Evolutionary conservation across 1,140 invertebrate species (phyloP), one percentile per base, ranked within the genome.

Genomic region (Musca vetustissima): DNA sequence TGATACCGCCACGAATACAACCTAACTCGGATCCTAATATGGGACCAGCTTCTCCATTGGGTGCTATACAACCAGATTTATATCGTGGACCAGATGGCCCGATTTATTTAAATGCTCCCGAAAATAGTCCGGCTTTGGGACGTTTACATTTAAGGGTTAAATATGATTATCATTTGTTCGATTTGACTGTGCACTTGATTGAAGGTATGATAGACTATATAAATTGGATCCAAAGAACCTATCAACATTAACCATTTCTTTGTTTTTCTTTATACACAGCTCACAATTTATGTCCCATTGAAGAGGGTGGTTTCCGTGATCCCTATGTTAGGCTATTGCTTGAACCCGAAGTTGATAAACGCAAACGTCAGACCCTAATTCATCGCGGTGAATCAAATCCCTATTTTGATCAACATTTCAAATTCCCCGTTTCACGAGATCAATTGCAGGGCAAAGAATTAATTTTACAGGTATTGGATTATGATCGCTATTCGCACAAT

Each of bases 81-180:
- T 96, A 96, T 82, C 88, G 89, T 15, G 87, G 89, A 74, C 85
- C 87, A 65, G 91, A 92, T 74, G 90, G 89, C 14, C 91, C 91
- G 1, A 82, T 93, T 0, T 90, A 92, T 74, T 86, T 93, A 49
- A 88, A 86, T 57, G 83, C 87, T 32, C 85, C 86, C 21, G 84
- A 86, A 15, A 84, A 85, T 14, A 76, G 79, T 70, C 75, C 79
- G 66, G 88, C 88, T 59, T 85, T 94, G 9, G 93, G 93, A 24
- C 85, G 92, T 50, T 86, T 96, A 68, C 93, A 95, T 78, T 86
- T 95, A 71, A 85, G 92, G n/a, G 84, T 96, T 7, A 93, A 92
- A 73, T 96, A 95, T 74, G 93, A 96, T 83, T 94, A 95, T 76
- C 90, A 95, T 79, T 88, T 92, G 74, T 95, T 93, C 21, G 94